Evolutionary conservation across 2,113 vertebrate genomes (phyloP).

Genomic region (Isurus oxyrinchus): DNA sequence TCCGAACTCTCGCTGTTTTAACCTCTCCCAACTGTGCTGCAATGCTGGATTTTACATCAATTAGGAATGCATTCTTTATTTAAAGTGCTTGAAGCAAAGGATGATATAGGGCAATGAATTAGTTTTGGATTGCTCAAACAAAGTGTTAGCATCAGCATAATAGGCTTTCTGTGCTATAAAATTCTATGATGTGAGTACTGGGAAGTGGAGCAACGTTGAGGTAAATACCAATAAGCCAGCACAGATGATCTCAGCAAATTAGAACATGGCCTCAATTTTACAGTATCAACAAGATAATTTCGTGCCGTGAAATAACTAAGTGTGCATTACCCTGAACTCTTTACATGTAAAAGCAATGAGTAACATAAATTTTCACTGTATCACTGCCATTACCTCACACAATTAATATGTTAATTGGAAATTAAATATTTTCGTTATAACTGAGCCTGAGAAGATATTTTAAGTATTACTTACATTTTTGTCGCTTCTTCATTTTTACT

Average conservation of each 20-base stretch:
- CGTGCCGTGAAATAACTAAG: background rate
- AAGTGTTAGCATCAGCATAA: background rate
- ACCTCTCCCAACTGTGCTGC: no score
- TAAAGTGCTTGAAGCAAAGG: background rate
- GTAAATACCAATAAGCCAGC: no score
- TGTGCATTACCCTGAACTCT: background rate
- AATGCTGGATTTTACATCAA: background rate
- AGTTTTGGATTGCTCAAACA: background rate
- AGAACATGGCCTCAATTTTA: background rate
- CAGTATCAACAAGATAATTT: background rate
- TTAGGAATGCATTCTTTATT: background rate
- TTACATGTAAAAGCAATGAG: background rate
- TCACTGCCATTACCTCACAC: background rate
- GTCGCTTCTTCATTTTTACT: slow-evolving; percentile 80
- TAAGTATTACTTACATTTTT: slow-evolving; percentile 70
- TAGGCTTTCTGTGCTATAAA: background rate
- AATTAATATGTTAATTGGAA: background rate
- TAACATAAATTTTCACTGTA: background rate
- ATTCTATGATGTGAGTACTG: no score
- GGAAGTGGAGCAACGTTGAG: background rate
- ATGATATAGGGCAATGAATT: background rate
- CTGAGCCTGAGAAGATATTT: slow-evolving; percentile 3
- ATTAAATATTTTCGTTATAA: background rate
- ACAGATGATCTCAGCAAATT: background rate
- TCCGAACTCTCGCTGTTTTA: no score